Evolutionary conservation across 2,113 vertebrate genomes (phyloP).

Genomic region (Rhabdomys dilectus): DNA sequence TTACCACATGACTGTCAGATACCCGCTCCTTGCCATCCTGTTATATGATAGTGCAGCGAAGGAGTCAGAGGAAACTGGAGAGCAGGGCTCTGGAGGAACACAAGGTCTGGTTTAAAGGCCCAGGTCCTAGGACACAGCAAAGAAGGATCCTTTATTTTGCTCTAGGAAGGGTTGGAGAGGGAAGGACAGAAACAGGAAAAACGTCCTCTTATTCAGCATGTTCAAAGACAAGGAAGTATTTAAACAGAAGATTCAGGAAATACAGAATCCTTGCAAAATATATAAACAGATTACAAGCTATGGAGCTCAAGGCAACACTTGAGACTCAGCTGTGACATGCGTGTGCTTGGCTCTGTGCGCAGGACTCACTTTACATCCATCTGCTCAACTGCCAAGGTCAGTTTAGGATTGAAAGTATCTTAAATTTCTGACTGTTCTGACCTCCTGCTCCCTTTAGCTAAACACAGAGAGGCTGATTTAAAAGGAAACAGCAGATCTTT

Average conservation of each 20-base stretch:
- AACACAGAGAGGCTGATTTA: not conserved
- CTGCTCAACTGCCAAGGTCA: not conserved
- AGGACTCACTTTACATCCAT: not conserved
- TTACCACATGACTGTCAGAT: not conserved
- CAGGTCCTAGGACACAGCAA: not conserved
- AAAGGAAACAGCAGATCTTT: constrained; percentile 2
- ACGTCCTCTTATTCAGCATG: not conserved
- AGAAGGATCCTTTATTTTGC: not conserved
- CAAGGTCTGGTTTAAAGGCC: constrained; percentile 68
- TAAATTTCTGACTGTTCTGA: not conserved
- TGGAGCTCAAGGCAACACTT: not conserved
- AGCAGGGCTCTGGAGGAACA: constrained; percentile 35
- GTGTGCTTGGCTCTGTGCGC: not conserved
- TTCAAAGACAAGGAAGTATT: constrained; percentile 18
- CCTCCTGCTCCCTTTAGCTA: not conserved
- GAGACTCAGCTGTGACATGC: not conserved
- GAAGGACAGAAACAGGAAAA: not conserved
- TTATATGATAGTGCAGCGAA: constrained; percentile 8
- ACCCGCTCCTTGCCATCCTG: not conserved
- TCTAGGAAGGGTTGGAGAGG: not conserved
- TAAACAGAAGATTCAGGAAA: not conserved
- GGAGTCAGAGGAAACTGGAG: constrained; percentile 46
- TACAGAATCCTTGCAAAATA: not conserved
- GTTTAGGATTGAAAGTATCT: not conserved
- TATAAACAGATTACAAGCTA: not conserved